Evolutionary conservation across 2,888 invertebrate species (phyloP).

Genomic region (Augiades crinisus): DNA sequence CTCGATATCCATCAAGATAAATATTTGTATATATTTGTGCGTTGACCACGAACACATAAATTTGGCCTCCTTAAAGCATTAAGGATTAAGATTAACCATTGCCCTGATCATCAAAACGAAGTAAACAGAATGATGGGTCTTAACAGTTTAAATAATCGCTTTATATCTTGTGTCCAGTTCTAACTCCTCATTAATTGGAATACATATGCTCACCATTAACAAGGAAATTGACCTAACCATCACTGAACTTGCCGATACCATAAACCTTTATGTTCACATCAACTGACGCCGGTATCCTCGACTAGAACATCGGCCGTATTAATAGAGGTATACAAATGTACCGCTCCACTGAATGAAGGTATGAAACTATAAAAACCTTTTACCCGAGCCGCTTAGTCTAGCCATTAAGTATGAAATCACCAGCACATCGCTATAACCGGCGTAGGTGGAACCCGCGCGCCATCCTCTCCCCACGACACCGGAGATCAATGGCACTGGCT

Average conservation of each 20-base stretch:
- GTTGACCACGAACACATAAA: too few species aligned
- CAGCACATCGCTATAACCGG: conserved; percentile 37
- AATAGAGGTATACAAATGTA: conserved; percentile 35
- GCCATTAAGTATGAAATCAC: conserved; percentile 47
- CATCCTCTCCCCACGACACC: not conserved
- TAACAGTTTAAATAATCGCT: too few species aligned
- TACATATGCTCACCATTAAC: conserved; percentile 1
- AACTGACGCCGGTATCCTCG: not conserved
- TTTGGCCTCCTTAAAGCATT: too few species aligned
- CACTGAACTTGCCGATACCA: conserved; percentile 3
- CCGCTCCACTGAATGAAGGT: conserved; percentile 38
- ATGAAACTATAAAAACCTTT: conserved; percentile 51
- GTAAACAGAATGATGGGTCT: not conserved
- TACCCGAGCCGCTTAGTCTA: conserved; percentile 39
- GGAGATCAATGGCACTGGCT: conserved; percentile 33
- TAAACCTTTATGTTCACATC: conserved; percentile 10
- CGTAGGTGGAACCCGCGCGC: not conserved
- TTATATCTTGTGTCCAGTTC: too few species aligned
- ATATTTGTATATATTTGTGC: too few species aligned
- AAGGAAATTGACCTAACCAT: not conserved
- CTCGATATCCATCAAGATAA: too few species aligned
- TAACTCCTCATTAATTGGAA: too few species aligned
- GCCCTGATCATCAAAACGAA: too few species aligned
- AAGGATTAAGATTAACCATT: too few species aligned
- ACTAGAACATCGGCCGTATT: conserved; percentile 27